Evolutionary conservation across 2,888 invertebrate species (phyloP).

Genomic region (Subacronicta megacephala): DNA sequence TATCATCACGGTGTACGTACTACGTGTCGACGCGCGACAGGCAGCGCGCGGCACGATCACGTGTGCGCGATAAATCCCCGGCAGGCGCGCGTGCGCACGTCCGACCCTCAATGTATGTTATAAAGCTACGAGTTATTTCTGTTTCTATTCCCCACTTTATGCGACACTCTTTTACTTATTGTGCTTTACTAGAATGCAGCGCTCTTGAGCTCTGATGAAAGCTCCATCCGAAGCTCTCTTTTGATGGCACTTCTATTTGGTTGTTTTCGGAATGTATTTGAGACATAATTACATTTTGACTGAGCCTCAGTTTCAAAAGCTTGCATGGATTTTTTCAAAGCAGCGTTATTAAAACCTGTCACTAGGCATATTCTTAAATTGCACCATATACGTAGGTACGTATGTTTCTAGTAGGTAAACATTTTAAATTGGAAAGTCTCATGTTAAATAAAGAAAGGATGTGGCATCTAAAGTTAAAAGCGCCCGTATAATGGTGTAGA

Average conservation of each 20-base stretch:
- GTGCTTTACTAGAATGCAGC: slow-evolving; percentile 16
- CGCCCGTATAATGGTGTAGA: slow-evolving; percentile 29
- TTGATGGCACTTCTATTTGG: slow-evolving; percentile 13
- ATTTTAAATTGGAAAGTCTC: slow-evolving; percentile 21
- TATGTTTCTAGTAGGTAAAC: neutral
- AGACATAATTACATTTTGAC: slow-evolving; percentile 28
- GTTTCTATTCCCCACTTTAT: slow-evolving; percentile 62
- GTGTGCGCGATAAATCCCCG: slow-evolving; percentile 45
- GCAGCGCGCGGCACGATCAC: slow-evolving; percentile 30
- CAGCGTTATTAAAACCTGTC: neutral
- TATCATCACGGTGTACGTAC: neutral
- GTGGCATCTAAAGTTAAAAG: slow-evolving; percentile 33
- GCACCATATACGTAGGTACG: slow-evolving; percentile 5
- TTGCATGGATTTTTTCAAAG: slow-evolving; percentile 1
- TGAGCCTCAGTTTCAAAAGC: slow-evolving; percentile 17
- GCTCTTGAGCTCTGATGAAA: slow-evolving; percentile 26
- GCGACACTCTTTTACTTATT: slow-evolving; percentile 46
- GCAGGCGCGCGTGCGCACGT: slow-evolving; percentile 44
- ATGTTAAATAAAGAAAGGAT: slow-evolving; percentile 13
- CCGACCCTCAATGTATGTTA: slow-evolving; percentile 60
- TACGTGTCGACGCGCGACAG: neutral
- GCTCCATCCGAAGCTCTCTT: slow-evolving; percentile 13
- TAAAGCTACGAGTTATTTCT: slow-evolving; percentile 72
- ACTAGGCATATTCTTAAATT: slow-evolving; percentile 9
- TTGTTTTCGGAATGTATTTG: slow-evolving; percentile 21